These are phyloP conservation scores for Quadriops clusia DNA, from an alignment of 2,888 invertebrate species.

Conservation along the genomic window DNA sequence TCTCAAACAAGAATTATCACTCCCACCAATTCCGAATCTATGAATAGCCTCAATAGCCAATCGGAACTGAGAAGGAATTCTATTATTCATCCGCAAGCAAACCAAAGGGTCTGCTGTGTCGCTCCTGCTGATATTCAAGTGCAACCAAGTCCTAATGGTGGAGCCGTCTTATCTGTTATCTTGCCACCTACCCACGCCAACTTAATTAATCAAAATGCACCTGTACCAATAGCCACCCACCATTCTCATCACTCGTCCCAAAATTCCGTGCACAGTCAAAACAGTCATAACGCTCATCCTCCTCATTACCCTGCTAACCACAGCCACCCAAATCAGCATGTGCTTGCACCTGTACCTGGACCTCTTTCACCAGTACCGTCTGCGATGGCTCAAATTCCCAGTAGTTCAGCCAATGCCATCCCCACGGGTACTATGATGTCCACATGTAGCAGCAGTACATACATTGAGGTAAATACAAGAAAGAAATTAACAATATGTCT, in stretches of 20 bases:
- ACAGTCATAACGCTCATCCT: constrained; percentile 23
- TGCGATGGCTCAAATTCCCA: constrained; percentile 14
- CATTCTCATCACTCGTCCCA: constrained; percentile 23
- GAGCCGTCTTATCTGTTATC: constrained; percentile 71
- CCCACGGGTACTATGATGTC: constrained; percentile 40
- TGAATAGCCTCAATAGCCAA: constrained; percentile 38
- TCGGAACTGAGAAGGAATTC: constrained; percentile 30
- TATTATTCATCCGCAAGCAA: constrained; percentile 21
- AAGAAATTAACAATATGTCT: no score
- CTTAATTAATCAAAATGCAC: constrained; percentile 33
- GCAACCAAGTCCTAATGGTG: constrained; percentile 50
- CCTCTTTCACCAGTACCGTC: constrained; percentile 24
- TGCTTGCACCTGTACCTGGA: constrained; percentile 17
- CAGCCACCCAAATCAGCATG: constrained; percentile 18
- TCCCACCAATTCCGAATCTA: constrained; percentile 32
- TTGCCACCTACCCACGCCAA: constrained; percentile 55
- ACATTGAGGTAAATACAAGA: constrained; percentile 44
- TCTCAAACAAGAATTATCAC: constrained; percentile 21
- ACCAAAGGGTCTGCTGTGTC: constrained; percentile 27
- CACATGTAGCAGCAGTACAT: constrained; percentile 41
- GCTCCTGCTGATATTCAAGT: constrained; percentile 47
- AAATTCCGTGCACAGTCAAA: constrained; percentile 24
- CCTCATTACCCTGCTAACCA: constrained; percentile 24
- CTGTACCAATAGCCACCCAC: constrained; percentile 15
- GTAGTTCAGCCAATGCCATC: constrained; percentile 18